A percentile compares a stretch with the other conserved stretches of the same genome.
Evolutionary conservation across 2,797 vertebrate genomes (phyloP).

Genomic region (Poecilia velifera): DNA sequence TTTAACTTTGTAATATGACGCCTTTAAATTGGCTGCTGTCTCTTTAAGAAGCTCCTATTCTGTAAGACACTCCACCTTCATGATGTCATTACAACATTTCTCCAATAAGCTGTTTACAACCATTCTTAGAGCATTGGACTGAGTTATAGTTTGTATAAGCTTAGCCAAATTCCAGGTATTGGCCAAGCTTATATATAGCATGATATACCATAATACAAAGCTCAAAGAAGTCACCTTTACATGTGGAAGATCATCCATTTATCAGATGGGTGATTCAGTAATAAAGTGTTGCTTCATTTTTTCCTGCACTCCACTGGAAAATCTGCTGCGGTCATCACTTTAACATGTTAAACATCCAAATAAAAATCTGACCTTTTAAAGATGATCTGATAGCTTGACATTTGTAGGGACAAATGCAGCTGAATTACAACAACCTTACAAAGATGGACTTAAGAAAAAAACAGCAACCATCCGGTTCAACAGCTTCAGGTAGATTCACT

Average conservation of each 20-base stretch:
- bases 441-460: constrained; percentile 57
- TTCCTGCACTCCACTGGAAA: not conserved
- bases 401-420: constrained; percentile 73
- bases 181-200: no score
- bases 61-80: no score
- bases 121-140: no score
- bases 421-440: constrained; percentile 39
- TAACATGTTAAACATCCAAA: not conserved
- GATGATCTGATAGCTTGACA: constrained; percentile 69
- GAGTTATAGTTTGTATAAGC: no score
- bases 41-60: no score
- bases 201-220: no score
- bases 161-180: no score
- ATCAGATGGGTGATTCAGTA: not conserved
- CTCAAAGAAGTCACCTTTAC: not conserved
- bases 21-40: no score
- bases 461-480: constrained; percentile 23
- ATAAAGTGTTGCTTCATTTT: not conserved
- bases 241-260: not conserved
- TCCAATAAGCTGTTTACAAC: no score
- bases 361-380: constrained; percentile 56
- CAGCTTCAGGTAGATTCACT: constrained; percentile 25
- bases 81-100: no score
- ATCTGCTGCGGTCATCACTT: not conserved
- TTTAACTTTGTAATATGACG: no score